Conservation (phyloP, 2,797 vertebrate genomes). For the Smutsia temminckii region DNA sequence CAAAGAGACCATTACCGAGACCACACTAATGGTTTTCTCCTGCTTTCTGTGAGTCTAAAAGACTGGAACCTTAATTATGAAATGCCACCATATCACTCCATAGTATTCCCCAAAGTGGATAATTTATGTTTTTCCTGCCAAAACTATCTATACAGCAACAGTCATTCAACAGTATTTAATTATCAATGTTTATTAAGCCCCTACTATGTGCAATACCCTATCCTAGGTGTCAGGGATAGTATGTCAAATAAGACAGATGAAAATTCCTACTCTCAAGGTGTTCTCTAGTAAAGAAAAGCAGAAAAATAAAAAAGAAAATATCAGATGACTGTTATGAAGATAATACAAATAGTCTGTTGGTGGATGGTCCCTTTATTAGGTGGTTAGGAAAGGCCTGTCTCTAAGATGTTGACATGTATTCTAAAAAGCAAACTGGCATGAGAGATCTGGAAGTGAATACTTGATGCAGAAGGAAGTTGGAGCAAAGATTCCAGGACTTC, state of each 20-base stretch:
- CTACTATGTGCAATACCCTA: background rate
- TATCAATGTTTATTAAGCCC: slow-evolving; percentile 17
- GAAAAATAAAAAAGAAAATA: background rate
- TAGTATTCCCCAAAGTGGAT: slow-evolving; percentile 16
- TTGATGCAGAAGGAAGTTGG: background rate
- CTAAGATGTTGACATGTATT: background rate
- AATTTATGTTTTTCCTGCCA: slow-evolving; percentile 19
- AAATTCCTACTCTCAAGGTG: background rate
- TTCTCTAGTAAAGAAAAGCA: slow-evolving; percentile 9
- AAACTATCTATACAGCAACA: background rate
- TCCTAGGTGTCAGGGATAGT: background rate
- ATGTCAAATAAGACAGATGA: background rate
- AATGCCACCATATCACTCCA: slow-evolving; percentile 32
- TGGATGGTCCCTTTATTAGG: background rate
- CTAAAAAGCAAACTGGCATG: background rate
- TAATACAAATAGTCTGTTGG: background rate
- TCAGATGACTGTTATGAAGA: background rate
- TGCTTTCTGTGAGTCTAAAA: slow-evolving; percentile 38
- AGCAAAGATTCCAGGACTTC: background rate
- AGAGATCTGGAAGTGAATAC: background rate
- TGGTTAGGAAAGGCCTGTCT: background rate
- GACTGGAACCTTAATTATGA: slow-evolving; percentile 50
- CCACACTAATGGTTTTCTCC: slow-evolving; percentile 40
- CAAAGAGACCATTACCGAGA: slow-evolving; percentile 40
- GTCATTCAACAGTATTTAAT: slow-evolving; percentile 5